These are phyloP conservation scores for Mionectes olivaceus DNA, from an alignment of 2,797 vertebrate genomes.

Conservation along the genomic window DNA sequence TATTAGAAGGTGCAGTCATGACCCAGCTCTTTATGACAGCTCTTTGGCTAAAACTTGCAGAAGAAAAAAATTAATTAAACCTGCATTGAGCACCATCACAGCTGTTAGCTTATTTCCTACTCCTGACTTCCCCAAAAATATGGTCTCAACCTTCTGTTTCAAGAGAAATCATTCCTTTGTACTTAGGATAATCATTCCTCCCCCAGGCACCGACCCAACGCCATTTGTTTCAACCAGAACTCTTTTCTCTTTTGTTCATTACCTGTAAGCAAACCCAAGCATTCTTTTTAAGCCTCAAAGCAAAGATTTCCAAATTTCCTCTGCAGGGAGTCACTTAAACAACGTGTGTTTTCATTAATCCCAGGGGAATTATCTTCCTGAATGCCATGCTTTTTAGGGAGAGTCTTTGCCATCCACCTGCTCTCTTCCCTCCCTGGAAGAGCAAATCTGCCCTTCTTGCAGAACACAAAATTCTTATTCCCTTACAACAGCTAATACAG, in stretches of 20 bases:
- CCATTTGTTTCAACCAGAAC: constrained; percentile 16
- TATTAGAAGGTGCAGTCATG: background rate
- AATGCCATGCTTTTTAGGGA: constrained; percentile 6
- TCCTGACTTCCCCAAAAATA: constrained; percentile 44
- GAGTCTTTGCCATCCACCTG: constrained; percentile 42
- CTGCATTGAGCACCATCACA: constrained; percentile 41
- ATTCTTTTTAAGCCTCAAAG: constrained; percentile 22
- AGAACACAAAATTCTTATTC: background rate
- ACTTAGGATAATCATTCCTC: constrained; percentile 47
- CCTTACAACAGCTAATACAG: background rate
- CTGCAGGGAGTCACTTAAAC: constrained; percentile 25
- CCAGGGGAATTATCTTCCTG: constrained; percentile 29
- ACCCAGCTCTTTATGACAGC: constrained; percentile 16
- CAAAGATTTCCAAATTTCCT: constrained; percentile 59
- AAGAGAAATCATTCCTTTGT: constrained; percentile 47
- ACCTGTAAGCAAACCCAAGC: constrained; percentile 60
- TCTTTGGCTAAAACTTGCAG: constrained; percentile 40
- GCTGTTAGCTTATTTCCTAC: constrained; percentile 45
- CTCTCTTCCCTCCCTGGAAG: constrained; percentile 8
- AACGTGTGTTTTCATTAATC: constrained; percentile 49
- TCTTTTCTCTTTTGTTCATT: constrained; percentile 47
- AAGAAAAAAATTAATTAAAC: constrained; percentile 50
- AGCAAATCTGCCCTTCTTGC: background rate
- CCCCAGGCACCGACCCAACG: constrained; percentile 32
- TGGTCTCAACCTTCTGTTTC: constrained; percentile 57